Base-by-base conservation (phyloP, 1,140 invertebrate species). In the Drosophila orena region DNA sequence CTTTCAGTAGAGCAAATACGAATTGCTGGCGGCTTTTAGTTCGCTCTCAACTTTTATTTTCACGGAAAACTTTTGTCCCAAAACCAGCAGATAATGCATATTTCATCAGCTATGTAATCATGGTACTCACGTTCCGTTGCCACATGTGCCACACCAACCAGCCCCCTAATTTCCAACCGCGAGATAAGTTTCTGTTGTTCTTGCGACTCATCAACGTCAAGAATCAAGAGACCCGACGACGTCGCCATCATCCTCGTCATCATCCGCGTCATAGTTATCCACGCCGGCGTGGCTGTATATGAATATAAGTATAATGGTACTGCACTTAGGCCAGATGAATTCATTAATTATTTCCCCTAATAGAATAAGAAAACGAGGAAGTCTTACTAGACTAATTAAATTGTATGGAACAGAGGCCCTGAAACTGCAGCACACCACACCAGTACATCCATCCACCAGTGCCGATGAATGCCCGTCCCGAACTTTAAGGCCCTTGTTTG, bases 321-420 rank as follows among this genome's bases (percentile, higher is more conserved):
- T 84, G 81, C 81, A 86, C 81, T 85, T 80, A 85, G 78, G 62
- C 14, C 66, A 77, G 73, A 81, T 88, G 83, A 86, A 86, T 85
- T 81, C 83, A 86, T 86, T 85, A 86, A 85, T 85, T 85, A 86
- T 75, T 78, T 78, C 70, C 76, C 66, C 56, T 77, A 77, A 74
- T 86, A 77, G 75, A 79, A 74, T 53, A 57, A 30, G 44, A 20
- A 1, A 15, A 42, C 49, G 24, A 47, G 46, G 66, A 73, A 64
- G 62, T 64, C 59, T 27, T 42, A 84, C 80, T 84, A 84, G 52
- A 40, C 66, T 83, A 83, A 83, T 83, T 84, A 83, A 76, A 84
- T 83, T 84, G 52, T 59, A 64, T 60, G 60, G 40, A 27, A 35
- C 56, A 54, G 49, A 54, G 43, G 44, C 49, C 42, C 42, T 46